These are phyloP conservation scores for Anser cygnoides DNA, from an alignment of 2,113 vertebrate species.

Conservation along the genomic window DNA sequence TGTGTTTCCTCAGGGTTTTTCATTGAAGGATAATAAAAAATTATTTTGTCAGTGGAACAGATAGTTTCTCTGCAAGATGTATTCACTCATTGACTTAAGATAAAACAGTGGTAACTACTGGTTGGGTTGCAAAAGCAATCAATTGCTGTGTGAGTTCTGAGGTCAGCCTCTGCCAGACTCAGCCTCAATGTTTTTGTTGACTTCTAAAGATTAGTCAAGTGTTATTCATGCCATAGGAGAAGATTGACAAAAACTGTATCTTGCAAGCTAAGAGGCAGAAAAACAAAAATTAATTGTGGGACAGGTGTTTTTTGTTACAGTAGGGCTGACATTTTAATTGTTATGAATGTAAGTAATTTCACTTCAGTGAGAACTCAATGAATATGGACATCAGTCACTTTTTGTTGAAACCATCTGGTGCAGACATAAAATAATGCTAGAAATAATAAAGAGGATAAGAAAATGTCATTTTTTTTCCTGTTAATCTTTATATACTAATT, in stretches of 20 bases:
- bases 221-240: not conserved
- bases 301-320: conserved; percentile 27
- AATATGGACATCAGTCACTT: not conserved
- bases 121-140: not conserved
- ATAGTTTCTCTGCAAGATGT: not conserved
- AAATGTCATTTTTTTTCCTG: not conserved
- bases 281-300: conserved; percentile 15
- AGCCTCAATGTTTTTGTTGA: not conserved
- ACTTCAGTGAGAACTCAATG: conserved; percentile 24
- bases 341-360: conserved; percentile 40
- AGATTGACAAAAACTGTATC: conserved; percentile 5
- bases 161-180: not conserved
- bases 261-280: conserved; percentile 6
- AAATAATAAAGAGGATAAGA: not conserved
- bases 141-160: not conserved
- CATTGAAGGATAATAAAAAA: not conserved
- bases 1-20: not conserved
- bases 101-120: not conserved
- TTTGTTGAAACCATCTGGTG: not conserved
- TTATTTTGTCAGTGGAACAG: not conserved
- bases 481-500: not conserved
- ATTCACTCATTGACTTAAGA: not conserved
- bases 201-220: conserved; percentile 26
- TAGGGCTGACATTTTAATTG: conserved; percentile 15
- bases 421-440: not conserved